Evolutionary conservation across 2,113 vertebrate genomes (phyloP).

Genomic region (Kryptolebias marmoratus): DNA sequence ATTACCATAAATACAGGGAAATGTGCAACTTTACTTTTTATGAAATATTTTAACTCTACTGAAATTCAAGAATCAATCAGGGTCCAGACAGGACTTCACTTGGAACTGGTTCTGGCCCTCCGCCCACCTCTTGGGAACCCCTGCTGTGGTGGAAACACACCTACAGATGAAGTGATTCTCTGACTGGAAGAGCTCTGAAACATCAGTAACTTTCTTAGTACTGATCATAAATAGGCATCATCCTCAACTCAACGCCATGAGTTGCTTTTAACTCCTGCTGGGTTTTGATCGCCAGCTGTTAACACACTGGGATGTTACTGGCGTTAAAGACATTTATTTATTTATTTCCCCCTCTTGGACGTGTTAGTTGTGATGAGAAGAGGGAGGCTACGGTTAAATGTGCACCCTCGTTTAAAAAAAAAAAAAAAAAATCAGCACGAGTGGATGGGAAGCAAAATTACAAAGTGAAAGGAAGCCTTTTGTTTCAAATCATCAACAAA

Average conservation of each 20-base stretch:
- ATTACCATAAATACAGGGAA: too few relatives aligned
- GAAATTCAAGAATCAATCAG: too few relatives aligned
- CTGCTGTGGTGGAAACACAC: too few relatives aligned
- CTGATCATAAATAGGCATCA: constrained; percentile 67
- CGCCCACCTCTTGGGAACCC: too few relatives aligned
- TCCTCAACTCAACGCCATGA: constrained; percentile 55
- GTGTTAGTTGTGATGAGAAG: constrained; percentile 67
- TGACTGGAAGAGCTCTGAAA: constrained; percentile 44
- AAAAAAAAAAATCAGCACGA: constrained; percentile 56
- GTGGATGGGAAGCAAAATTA: constrained; percentile 70
- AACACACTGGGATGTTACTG: constrained; percentile 63
- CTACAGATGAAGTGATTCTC: too few relatives aligned
- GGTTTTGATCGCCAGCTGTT: constrained; percentile 72
- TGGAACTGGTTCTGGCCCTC: too few relatives aligned
- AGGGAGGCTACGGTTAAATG: constrained; percentile 53
- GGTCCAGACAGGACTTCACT: too few relatives aligned
- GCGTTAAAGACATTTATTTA: constrained; percentile 20
- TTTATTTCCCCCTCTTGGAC: constrained; percentile 15
- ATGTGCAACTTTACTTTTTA: too few relatives aligned
- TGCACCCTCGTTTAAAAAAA: constrained; percentile 70
- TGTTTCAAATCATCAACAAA: constrained; percentile 72
- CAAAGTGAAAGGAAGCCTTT: constrained; percentile 69
- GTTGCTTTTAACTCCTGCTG: constrained; percentile 57
- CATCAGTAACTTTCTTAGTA: constrained; percentile 60
- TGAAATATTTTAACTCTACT: too few relatives aligned